A percentile compares a stretch with the other conserved stretches of the same genome.
These are phyloP conservation scores for Pipistrellus nathusii DNA, from an alignment of 2,797 vertebrate genomes.

Conservation along the genomic window DNA sequence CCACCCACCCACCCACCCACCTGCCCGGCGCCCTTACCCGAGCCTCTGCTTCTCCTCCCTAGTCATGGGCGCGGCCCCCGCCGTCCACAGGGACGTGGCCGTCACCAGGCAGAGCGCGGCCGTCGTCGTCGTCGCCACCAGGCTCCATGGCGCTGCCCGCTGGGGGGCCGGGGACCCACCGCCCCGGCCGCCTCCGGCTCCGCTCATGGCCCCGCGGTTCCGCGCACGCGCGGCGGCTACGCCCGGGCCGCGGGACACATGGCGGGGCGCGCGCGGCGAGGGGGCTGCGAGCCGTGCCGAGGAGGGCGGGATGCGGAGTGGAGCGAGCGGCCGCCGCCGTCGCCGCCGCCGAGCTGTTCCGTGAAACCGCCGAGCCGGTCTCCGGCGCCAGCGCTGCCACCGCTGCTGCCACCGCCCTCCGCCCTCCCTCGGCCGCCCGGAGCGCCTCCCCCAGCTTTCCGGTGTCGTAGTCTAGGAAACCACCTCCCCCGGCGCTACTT, in stretches of 20 bases:
- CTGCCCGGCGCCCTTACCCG: slow-evolving; percentile 84
- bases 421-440: slow-evolving; percentile 70
- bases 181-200: slow-evolving; percentile 81
- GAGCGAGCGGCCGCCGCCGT: slow-evolving; percentile 55
- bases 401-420: slow-evolving; percentile 77
- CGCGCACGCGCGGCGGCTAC: slow-evolving; percentile 82
- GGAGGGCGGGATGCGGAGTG: slow-evolving; percentile 41
- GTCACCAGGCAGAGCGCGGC: slow-evolving; percentile 85
- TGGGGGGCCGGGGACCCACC: slow-evolving; percentile 76
- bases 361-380: slow-evolving; percentile 69
- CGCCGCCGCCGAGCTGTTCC: slow-evolving; percentile 61
- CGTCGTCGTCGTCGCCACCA: slow-evolving; percentile 76
- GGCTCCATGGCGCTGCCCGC: slow-evolving; percentile 84
- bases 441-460: slow-evolving; percentile 82
- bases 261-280: slow-evolving; percentile 20
- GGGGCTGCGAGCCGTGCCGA: slow-evolving; percentile 64
- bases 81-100: slow-evolving; percentile 83
- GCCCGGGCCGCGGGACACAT: slow-evolving; percentile 74
- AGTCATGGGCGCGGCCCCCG: slow-evolving; percentile 86
- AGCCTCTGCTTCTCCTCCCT: slow-evolving; percentile 88
- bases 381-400: slow-evolving; percentile 76
- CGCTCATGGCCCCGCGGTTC: slow-evolving; percentile 86
- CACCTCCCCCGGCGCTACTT: slow-evolving; percentile 79
- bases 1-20: slow-evolving; percentile 4
- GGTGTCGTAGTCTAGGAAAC: slow-evolving; percentile 89